Base-by-base conservation (phyloP, 2,113 vertebrate genomes). In the Hippoglossus stenolepis region DNA sequence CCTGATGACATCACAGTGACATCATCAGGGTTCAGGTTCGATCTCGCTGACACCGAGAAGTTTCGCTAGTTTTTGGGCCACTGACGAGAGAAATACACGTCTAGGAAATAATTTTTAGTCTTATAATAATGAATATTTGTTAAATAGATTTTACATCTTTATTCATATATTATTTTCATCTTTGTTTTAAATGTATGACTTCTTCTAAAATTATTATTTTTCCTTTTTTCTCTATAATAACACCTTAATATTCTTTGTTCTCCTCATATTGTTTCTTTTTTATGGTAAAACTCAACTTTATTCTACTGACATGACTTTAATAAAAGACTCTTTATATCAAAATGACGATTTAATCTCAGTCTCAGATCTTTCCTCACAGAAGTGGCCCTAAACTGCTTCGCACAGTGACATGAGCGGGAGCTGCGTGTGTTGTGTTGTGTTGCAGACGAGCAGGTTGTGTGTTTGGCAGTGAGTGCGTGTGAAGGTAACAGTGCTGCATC, bases 401-500 rank as follows among this genome's bases (percentile, higher is more conserved):
- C 28, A 51, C 24, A 15, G 43, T 45, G 43, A 15, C 15, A 45
- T 45, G 45, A 18, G 18, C 49, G 9, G 5, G 40, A 40, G 11
- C 40, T 43, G 2, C 40, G 11, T 12, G 40, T 43, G 47, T 18
- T 17, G 47, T 18, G 12, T 18, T 18, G 47, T 18, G 15, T 51
- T 4, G 14, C 5, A 49, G 21, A 21, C 7, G 3, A 23, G 58
- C 13, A 53, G 54, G 59, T 61, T 66, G 35, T 66, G 35, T 5
- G 15, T 69, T 31, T 15, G 62, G 67, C 60, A 70, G 59, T 47
- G 64, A 60, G 65, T 15, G 53, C 47, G 17, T 6, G 53, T 40
- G 70, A 70, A 2, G 3, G 24, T 67, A 58, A 28, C 21, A 5
- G 49, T 73, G 56, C 58, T 35, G 53, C 51, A 86, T 24, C 54